phyloP scores from a whole-genome alignment of 2,797 vertebrate genomes.

The Spinibarbus caldwelli region DNA sequence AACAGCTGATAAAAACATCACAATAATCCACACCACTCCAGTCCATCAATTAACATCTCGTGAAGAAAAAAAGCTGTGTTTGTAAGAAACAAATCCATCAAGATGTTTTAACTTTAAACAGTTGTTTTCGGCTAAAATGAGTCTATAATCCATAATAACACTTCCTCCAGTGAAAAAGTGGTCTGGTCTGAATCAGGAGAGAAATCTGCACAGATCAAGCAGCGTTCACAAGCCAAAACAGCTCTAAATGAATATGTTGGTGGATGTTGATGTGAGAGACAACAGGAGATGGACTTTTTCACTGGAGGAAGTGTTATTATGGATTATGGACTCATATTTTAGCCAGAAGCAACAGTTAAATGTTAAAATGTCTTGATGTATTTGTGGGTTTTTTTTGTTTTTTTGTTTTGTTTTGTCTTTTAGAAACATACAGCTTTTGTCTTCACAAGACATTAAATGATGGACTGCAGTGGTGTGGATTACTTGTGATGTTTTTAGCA shows the following conservation, averaged over 20 bases:
- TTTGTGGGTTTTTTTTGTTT: too few species aligned
- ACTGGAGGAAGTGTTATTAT: not conserved
- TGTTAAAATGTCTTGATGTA: too few species aligned
- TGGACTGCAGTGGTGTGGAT: too few species aligned
- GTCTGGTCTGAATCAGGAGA: not conserved
- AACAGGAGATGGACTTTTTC: not conserved
- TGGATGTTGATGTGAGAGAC: not conserved
- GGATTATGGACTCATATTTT: not conserved
- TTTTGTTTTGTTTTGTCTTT: not conserved
- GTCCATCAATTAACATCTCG: not conserved
- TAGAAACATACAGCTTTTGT: too few species aligned
- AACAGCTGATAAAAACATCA: not conserved
- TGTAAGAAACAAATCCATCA: not conserved
- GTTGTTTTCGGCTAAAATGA: not conserved
- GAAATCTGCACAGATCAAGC: not conserved
- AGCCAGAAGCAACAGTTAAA: not conserved
- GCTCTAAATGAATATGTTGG: not conserved
- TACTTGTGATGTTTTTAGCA: too few species aligned
- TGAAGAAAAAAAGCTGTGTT: not conserved
- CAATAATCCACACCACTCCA: not conserved
- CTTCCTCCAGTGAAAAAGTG: too few species aligned
- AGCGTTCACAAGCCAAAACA: not conserved
- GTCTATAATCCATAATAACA: not conserved
- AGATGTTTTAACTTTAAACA: not conserved
- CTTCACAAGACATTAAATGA: too few species aligned